phyloP scores from a whole-genome alignment of 2,797 vertebrate genomes.

The Anabacerthia variegaticeps region DNA sequence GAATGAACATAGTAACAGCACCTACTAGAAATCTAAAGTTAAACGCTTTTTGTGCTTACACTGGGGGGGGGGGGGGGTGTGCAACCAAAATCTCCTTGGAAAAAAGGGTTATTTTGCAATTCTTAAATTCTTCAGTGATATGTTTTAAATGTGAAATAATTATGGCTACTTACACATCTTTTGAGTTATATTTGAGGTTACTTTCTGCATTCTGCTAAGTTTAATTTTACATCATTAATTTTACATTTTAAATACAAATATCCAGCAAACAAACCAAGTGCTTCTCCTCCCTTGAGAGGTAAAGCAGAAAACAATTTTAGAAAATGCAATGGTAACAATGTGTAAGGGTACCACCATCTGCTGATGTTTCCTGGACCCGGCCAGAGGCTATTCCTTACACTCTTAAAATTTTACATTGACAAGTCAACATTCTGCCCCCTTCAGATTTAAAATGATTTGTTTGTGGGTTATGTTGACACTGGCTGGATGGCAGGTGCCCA shows the following conservation, averaged over 20 bases:
- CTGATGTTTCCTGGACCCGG: not conserved
- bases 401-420: not conserved
- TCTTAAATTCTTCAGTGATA: not conserved
- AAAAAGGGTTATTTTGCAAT: not conserved
- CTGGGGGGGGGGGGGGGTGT: not conserved
- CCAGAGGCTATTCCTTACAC: not conserved
- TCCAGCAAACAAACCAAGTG: not conserved
- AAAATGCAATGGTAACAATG: not conserved
- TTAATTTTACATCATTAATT: not conserved
- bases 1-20: not conserved
- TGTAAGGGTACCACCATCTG: not conserved
- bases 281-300: not conserved
- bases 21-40: not conserved
- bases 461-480: not conserved
- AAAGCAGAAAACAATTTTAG: not conserved
- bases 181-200: not conserved
- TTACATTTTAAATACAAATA: not conserved
- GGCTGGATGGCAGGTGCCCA: not conserved
- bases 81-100: not conserved
- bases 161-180: not conserved
- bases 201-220: not conserved
- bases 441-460: not conserved
- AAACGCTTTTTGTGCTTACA: not conserved
- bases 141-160: not conserved
- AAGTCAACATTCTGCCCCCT: not conserved